Percentiles rank a stretch among this genome's conserved stretches.
These are phyloP conservation scores for Corapipo altera DNA, from an alignment of 2,113 vertebrate species.

Conservation along the genomic window DNA sequence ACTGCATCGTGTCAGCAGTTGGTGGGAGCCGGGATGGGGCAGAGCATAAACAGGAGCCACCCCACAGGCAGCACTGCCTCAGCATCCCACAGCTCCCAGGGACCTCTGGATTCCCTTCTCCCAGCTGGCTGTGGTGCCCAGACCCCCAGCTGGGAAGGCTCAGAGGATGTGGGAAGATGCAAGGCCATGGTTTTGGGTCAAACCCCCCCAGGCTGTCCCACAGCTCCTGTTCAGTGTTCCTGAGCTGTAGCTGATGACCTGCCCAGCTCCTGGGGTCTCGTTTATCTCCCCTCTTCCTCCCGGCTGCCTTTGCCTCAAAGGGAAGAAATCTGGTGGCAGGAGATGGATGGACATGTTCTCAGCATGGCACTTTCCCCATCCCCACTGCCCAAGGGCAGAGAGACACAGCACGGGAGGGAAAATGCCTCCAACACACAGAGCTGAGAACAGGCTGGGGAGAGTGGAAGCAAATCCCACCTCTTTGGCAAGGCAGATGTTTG, in stretches of 20 bases:
- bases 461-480: background rate
- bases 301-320: background rate
- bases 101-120: background rate
- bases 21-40: background rate
- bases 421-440: background rate
- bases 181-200: background rate
- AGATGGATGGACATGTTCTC: background rate
- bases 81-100: background rate
- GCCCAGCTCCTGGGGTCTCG: background rate
- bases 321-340: background rate
- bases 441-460: background rate
- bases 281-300: background rate
- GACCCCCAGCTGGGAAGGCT: background rate
- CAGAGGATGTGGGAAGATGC: background rate
- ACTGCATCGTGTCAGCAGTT: background rate
- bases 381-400: background rate
- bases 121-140: fast-evolving
- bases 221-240: background rate
- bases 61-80: background rate
- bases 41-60: background rate
- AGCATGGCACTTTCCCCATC: fast-evolving
- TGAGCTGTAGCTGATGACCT: background rate
- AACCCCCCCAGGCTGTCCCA: background rate
- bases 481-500: background rate
- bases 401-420: background rate